Evolutionary conservation across 2,888 invertebrate genomes (phyloP).

Genomic region (Plagodis pulveraria): DNA sequence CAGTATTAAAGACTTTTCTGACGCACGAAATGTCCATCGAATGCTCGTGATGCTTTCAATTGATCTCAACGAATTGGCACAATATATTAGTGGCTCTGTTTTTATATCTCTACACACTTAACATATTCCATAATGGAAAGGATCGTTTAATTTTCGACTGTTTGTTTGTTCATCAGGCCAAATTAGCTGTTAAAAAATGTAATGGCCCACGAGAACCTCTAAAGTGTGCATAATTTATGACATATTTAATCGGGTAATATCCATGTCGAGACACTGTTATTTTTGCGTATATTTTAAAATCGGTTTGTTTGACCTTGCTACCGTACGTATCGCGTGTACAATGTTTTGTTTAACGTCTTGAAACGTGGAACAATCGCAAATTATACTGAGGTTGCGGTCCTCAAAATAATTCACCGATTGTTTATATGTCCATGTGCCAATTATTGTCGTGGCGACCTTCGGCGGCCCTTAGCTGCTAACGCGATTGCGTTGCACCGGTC

Average conservation of each 20-base stretch:
- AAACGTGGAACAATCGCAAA: slow-evolving; percentile 65
- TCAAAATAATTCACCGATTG: slow-evolving; percentile 32
- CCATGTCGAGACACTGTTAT: slow-evolving; percentile 37
- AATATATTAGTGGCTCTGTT: slow-evolving; percentile 7
- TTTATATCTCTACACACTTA: slow-evolving; percentile 2
- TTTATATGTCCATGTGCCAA: slow-evolving; percentile 63
- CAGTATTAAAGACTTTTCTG: slow-evolving; percentile 29
- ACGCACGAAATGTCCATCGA: slow-evolving; percentile 53
- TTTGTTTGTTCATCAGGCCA: slow-evolving; percentile 4
- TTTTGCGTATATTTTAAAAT: slow-evolving; percentile 53
- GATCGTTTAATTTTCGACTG: not conserved
- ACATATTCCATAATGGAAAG: not conserved
- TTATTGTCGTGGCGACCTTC: slow-evolving; percentile 60
- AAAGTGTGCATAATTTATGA: slow-evolving; percentile 27
- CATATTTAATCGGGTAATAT: slow-evolving; percentile 30
- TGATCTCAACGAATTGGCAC: slow-evolving; percentile 57
- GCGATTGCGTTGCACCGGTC: slow-evolving; percentile 44
- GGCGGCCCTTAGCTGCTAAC: slow-evolving; percentile 47
- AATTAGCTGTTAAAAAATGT: slow-evolving; percentile 6
- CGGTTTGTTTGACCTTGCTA: slow-evolving; percentile 59
- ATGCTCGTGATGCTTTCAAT: slow-evolving; percentile 57
- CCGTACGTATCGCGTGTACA: slow-evolving; percentile 47
- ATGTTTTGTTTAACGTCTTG: slow-evolving; percentile 62
- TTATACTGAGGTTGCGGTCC: slow-evolving; percentile 60
- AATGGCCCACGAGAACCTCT: slow-evolving; percentile 11